Percentiles rank a stretch among this genome's conserved stretches.
Conservation (phyloP, 35 echinoderm and acorn worm species). For the Strongylocentrotus purpuratus region DNA sequence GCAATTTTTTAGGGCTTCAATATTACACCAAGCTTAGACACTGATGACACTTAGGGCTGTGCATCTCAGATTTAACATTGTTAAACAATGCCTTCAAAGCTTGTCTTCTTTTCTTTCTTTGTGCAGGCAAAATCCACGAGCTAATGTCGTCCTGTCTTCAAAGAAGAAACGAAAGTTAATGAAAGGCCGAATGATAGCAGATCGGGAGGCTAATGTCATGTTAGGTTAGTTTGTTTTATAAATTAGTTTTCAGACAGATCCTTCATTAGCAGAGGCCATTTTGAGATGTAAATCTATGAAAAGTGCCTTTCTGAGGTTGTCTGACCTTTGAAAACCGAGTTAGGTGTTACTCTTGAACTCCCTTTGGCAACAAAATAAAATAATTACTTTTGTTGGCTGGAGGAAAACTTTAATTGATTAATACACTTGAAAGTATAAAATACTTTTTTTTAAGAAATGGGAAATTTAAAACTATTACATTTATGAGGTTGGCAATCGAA, state of each 20-base stretch:
- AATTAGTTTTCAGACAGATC: too few relatives aligned
- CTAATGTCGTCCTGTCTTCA: not conserved
- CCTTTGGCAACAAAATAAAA: not conserved
- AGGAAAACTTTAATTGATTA: not conserved
- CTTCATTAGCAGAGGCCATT: too few relatives aligned
- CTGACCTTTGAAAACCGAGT: too few relatives aligned
- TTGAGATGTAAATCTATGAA: too few relatives aligned
- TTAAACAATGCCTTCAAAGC: not conserved
- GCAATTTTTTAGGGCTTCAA: too few relatives aligned
- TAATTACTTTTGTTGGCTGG: not conserved
- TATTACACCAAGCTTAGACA: too few relatives aligned
- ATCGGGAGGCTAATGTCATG: not conserved
- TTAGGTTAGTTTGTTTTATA: not conserved
- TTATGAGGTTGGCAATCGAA: not conserved
- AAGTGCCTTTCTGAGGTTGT: too few relatives aligned
- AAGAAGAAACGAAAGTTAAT: slow-evolving; percentile 17
- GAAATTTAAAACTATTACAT: not conserved
- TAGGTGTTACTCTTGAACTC: not conserved
- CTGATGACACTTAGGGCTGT: too few relatives aligned
- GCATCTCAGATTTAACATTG: too few relatives aligned
- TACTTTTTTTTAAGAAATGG: not conserved
- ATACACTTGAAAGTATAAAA: not conserved
- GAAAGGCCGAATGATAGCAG: slow-evolving; percentile 10
- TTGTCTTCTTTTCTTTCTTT: not conserved
- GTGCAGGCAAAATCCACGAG: not conserved